Conservation (phyloP, 2,888 invertebrate genomes). For the Galerucella calmariensis region DNA sequence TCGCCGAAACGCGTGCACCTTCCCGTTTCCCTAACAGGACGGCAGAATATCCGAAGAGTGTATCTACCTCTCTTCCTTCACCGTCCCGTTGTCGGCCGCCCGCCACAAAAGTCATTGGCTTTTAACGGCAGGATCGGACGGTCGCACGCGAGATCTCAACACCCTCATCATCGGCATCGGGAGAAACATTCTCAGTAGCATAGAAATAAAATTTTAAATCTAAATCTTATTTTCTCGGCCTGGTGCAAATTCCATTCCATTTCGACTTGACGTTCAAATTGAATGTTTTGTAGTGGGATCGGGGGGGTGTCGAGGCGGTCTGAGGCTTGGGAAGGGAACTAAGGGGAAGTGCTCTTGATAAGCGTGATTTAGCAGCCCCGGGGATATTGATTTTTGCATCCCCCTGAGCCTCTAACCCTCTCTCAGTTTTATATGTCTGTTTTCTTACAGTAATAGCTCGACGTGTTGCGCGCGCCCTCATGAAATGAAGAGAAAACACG, state of each 20-base stretch:
- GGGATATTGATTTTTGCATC: constrained; percentile 71
- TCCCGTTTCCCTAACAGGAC: constrained; percentile 37
- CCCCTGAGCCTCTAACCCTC: constrained; percentile 64
- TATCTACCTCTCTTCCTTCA: constrained; percentile 4
- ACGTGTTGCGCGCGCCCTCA: constrained; percentile 65
- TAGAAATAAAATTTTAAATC: constrained; percentile 63
- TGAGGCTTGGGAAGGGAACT: constrained; percentile 57
- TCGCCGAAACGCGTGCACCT: constrained; percentile 31
- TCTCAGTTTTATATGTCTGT: constrained; percentile 69
- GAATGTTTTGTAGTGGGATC: constrained; percentile 69
- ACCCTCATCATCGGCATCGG: constrained; percentile 12
- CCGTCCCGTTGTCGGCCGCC: not conserved
- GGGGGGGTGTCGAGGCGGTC: constrained; percentile 46
- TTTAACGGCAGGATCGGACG: constrained; percentile 13
- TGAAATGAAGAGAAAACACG: constrained; percentile 65
- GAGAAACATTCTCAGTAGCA: constrained; percentile 40
- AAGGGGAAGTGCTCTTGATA: constrained; percentile 68
- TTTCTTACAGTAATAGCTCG: constrained; percentile 70
- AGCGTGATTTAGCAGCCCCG: constrained; percentile 83
- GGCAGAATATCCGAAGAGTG: constrained; percentile 40
- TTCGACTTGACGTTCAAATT: constrained; percentile 72
- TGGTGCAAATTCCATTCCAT: constrained; percentile 71
- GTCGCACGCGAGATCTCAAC: constrained; percentile 20
- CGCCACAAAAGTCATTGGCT: constrained; percentile 12
- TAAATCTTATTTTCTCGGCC: constrained; percentile 66